Evolutionary conservation across 2,888 invertebrate genomes (phyloP).

Genomic region (Rotaria macrura): DNA sequence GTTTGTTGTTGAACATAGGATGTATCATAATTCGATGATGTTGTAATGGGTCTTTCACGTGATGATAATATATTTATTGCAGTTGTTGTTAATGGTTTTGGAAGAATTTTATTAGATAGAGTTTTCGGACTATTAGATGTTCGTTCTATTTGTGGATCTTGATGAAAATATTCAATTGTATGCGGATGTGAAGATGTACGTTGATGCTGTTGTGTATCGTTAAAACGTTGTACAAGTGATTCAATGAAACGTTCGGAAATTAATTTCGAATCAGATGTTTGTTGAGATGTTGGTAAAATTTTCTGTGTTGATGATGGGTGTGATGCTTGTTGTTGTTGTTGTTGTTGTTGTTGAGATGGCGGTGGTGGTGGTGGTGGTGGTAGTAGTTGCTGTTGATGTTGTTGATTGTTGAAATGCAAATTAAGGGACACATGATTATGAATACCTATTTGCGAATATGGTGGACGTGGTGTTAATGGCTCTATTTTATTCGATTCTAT

Average conservation of each 20-base stretch:
- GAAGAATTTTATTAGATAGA: background rate
- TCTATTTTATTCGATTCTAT: background rate
- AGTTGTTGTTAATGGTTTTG: background rate
- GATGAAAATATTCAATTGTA: background rate
- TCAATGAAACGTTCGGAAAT: background rate
- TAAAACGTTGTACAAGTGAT: slow-evolving; percentile 16
- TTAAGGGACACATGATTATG: background rate
- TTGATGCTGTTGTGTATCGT: slow-evolving; percentile 21
- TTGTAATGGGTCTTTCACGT: background rate
- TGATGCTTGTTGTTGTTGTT: background rate
- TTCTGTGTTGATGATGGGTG: background rate
- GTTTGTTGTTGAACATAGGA: background rate
- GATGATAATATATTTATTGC: background rate
- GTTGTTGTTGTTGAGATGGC: background rate
- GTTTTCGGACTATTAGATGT: background rate
- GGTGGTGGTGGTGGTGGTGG: background rate
- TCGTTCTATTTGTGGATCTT: background rate
- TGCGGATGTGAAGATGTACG: background rate
- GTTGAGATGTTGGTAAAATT: background rate
- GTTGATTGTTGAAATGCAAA: slow-evolving; percentile 1
- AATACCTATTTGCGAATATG: slow-evolving; percentile 20
- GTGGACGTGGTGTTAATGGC: background rate
- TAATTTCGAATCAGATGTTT: background rate
- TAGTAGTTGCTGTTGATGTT: background rate
- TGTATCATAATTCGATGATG: background rate